Base-by-base conservation (phyloP, 92 coral and sea anemone species). In the Parazoanthus darwini region DNA sequence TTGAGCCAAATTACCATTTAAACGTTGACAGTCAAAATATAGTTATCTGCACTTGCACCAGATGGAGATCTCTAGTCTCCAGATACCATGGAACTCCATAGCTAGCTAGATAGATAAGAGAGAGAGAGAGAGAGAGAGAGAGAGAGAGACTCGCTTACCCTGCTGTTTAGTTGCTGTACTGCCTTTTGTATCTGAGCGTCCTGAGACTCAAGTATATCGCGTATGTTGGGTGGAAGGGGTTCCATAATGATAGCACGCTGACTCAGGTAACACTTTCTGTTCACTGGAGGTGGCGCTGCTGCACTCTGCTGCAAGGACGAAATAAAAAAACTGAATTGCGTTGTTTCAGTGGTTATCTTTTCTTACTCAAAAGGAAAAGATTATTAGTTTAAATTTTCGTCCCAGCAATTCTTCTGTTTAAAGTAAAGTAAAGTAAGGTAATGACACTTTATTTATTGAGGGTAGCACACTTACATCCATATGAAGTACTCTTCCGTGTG, bases 151-250 rank as follows among this genome's bases (percentile, higher is more conserved):
- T 4, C 42, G 42, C 78, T 25, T 50, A 84, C 78, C 66, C 87
- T 71, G 67, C 79, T 33, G 14, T 71, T 15, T 26, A 48, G 56
- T 51, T 9, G 68, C 38, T 84, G 70, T 2, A 84, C 87, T 26
- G 68, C 79, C 9, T 72, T 71, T 58, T 84, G 87, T 14, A 84
- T 71, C n/a, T 25, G 38, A 46, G 48, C 59, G 6, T 84, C 87
- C 44, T 71, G 78, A 3, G 67, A 84, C 29, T 84, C 87, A 26
- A 84, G 29, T 5, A 71, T 63, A 54, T 84, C 79, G 26, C 87
- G 87, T n/a, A 84, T 51, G 46, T 70, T 44, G 16, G 65, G 68
- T 26, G 87, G 87, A 71, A 84, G 87, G 11, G 87, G 87, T 25
- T 71, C 46, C 44, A 48, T 46, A 13, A 1, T 70, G 3, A 84